Percentiles rank a stretch among this genome's conserved stretches.
These are phyloP conservation scores for Venustoraphidia nigricollis DNA, from an alignment of 2,888 invertebrate genomes.

Conservation along the genomic window DNA sequence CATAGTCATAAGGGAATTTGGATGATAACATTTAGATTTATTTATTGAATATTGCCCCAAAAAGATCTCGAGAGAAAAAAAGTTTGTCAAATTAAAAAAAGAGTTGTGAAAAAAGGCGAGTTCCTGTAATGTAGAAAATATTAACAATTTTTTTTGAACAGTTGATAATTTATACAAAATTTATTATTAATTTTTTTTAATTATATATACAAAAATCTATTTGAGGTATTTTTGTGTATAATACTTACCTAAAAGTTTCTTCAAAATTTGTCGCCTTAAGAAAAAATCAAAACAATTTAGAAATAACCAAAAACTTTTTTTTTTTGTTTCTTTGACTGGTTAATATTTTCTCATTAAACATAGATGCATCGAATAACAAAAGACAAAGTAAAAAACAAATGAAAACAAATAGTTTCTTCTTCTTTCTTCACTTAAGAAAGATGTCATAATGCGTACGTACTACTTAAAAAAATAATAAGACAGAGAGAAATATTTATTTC, in stretches of 20 bases:
- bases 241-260: slow-evolving; percentile 5
- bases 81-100: background rate
- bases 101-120: slow-evolving; percentile 1
- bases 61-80: slow-evolving; percentile 11
- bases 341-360: too few species aligned
- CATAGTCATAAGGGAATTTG: slow-evolving; percentile 23
- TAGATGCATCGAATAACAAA: too few species aligned
- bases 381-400: too few species aligned
- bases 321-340: too few species aligned
- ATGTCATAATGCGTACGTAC: too few species aligned
- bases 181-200: slow-evolving; percentile 5
- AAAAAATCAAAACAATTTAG: too few species aligned
- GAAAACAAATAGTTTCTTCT: too few species aligned
- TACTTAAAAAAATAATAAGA: too few species aligned
- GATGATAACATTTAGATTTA: slow-evolving; percentile 21
- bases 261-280: too few species aligned
- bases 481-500: background rate
- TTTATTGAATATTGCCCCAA: slow-evolving; percentile 9
- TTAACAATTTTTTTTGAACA: background rate
- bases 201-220: background rate
- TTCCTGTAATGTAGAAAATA: slow-evolving; percentile 3
- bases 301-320: too few species aligned
- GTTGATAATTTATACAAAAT: background rate
- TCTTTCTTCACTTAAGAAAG: too few species aligned
- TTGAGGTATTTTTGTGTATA: slow-evolving; percentile 1